Evolutionary conservation across 2,113 vertebrate species (phyloP), one percentile per base, ranked within the genome.

Genomic region (Misgurnus anguillicaudatus): DNA sequence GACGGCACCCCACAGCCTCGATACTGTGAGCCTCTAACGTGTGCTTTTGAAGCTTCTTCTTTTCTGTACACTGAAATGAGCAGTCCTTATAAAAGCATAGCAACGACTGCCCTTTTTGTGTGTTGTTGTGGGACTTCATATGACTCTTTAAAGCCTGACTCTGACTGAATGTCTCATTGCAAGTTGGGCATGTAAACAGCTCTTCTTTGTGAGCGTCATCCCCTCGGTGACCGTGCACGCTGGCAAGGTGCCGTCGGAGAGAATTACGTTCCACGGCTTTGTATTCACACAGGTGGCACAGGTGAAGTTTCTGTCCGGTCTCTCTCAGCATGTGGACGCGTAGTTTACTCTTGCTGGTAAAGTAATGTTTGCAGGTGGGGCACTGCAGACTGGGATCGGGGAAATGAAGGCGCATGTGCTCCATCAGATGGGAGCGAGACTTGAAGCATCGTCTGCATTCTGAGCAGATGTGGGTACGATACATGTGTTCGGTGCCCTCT

Each of bases 301-400:
- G 91, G 80, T 99, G 97, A 16, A 90, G 61, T 84, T 98, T 98
- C 81, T 96, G 87, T 0, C 97, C 97, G 0, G 90, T 92, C 84
- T 99, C 97, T 0, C 97, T 91, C 77, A 98, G 92, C 85, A 94
- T 88, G 62, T 99, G 98, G 39, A 97, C 90, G 66, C 95, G 95
- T 51, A 99, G 92, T 84, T 99, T 99, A 91, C 96, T 99, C 81
- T 96, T 96, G 86, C 97, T 99, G 87, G 96, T 98, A 89, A 99
- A 99, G 92, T 92, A 94, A 69, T 94, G 96, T 85, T 94, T 89
- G 87, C 98, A 99, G 88, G 93, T 94, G 82, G 95, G 94, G 85
- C 97, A 99, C 89, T 98, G 97, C 73, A 99, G 94, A 72, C 90
- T 93, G 17, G 96, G 96, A 86, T 98, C 95, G 0, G 98, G 97